Percentiles rank a stretch among this genome's conserved stretches.
phyloP scores from a whole-genome alignment of 2,888 invertebrate species.

The Molanna angustata region DNA sequence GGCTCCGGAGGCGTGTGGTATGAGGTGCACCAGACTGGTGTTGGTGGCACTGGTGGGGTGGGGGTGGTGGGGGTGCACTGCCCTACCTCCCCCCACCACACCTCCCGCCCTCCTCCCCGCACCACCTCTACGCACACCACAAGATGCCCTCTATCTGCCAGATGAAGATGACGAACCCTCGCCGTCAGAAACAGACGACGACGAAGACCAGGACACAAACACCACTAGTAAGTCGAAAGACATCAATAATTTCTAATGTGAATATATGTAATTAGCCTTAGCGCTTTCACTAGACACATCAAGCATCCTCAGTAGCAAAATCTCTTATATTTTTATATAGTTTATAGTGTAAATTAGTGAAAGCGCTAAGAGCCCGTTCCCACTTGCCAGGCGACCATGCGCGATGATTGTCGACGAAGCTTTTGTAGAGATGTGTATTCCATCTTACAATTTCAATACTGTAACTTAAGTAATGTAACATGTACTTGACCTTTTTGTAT shows the following conservation, averaged over 20 bases:
- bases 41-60: constrained; percentile 35
- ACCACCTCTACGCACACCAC: constrained; percentile 4
- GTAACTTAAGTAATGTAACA: no score
- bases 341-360: no score
- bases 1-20: constrained; percentile 9
- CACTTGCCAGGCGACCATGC: no score
- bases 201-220: constrained; percentile 53
- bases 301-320: no score
- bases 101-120: background rate
- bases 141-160: constrained; percentile 25
- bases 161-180: constrained; percentile 41
- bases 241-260: no score
- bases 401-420: no score
- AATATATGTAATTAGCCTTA: background rate
- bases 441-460: no score
- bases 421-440: no score
- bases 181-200: constrained; percentile 37
- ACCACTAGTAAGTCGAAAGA: constrained; percentile 42
- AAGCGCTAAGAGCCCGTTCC: no score
- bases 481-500: no score
- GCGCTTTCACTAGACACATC: background rate
- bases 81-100: constrained; percentile 33
- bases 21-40: constrained; percentile 22
- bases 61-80: constrained; percentile 37
- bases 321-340: no score